Evolutionary conservation across 1,140 invertebrate genomes (phyloP).

Genomic region (Hermetia illucens): DNA sequence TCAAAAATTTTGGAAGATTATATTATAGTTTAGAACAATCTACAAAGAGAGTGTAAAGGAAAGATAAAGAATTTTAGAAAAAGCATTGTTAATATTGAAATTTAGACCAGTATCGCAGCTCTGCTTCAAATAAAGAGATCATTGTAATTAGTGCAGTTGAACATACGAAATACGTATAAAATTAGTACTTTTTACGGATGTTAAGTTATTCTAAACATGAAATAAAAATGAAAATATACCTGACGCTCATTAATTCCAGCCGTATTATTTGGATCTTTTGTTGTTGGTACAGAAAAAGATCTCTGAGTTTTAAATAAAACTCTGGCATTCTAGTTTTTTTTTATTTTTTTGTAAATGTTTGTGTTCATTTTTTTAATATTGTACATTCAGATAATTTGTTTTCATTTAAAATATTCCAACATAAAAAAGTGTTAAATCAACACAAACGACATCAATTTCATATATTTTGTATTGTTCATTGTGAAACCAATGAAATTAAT

Average conservation of each 20-base stretch:
- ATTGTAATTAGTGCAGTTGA: no score
- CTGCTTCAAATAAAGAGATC: no score
- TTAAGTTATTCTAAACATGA: not conserved
- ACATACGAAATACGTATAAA: no score
- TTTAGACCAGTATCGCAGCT: no score
- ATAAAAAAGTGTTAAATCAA: not conserved
- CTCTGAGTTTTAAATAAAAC: conserved; percentile 82
- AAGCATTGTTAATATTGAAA: not conserved
- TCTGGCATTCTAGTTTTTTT: conserved; percentile 37
- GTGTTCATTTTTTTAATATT: not conserved
- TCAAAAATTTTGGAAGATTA: not conserved
- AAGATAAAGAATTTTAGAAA: not conserved
- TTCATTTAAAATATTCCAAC: conserved; percentile 1
- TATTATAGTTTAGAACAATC: not conserved
- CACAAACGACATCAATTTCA: no score
- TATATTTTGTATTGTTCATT: no score
- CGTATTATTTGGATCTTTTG: conserved; percentile 48
- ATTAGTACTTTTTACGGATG: no score
- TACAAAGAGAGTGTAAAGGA: not conserved
- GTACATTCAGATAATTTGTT: not conserved
- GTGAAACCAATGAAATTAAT: no score
- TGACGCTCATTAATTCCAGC: conserved; percentile 36
- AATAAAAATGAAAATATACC: conserved; percentile 14
- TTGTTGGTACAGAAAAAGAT: conserved; percentile 81
- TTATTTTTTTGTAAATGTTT: conserved; percentile 7